phyloP scores from a whole-genome alignment of 2,888 invertebrate genomes.

The Chrysodeixis includens region DNA sequence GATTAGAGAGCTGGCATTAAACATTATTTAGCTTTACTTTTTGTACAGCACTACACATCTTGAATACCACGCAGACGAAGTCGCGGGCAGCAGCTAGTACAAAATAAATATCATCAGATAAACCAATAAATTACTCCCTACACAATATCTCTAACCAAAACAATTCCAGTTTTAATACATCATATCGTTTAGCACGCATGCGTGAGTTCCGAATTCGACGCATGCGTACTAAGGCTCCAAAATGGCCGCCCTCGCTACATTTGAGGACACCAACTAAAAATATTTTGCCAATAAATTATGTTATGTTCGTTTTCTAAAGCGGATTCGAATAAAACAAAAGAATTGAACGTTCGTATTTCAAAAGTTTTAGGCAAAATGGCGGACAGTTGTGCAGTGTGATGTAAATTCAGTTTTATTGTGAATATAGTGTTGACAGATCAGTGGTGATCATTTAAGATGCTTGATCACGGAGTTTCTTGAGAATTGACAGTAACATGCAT shows the following conservation, averaged over 20 bases:
- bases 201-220: constrained; percentile 60
- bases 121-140: neutral
- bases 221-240: constrained; percentile 71
- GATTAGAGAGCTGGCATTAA: too few relatives aligned
- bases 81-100: too few relatives aligned
- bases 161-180: constrained; percentile 66
- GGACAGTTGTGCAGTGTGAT: constrained; percentile 11
- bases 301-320: constrained; percentile 36
- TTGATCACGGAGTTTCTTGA: constrained; percentile 64
- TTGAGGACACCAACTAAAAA: constrained; percentile 66
- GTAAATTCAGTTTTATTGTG: constrained; percentile 25
- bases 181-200: constrained; percentile 71
- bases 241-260: constrained; percentile 74
- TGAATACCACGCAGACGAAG: too few relatives aligned
- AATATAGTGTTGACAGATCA: constrained; percentile 73
- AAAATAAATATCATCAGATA: neutral
- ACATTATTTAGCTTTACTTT: too few relatives aligned
- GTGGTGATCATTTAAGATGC: constrained; percentile 71
- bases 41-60: too few relatives aligned
- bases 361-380: constrained; percentile 7
- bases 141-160: constrained; percentile 54
- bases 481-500: constrained; percentile 2
- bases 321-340: constrained; percentile 27
- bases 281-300: constrained; percentile 65
- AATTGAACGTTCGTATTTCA: constrained; percentile 9